Conservation (phyloP, 2,888 invertebrate genomes). For the Xylocampa areola region DNA sequence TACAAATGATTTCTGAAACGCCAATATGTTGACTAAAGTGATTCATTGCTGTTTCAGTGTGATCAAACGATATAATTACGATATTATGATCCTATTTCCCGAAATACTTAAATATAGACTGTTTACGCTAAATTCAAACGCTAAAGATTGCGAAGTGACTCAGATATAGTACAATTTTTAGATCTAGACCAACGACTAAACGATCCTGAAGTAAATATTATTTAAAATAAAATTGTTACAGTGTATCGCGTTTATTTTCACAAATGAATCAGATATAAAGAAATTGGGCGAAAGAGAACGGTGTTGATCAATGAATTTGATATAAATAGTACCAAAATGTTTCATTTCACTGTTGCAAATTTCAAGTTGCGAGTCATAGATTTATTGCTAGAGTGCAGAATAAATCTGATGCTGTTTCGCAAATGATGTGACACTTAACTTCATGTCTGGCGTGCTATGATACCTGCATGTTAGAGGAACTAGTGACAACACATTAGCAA, state of each 20-base stretch:
- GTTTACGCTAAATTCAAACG: constrained; percentile 38
- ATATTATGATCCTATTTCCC: constrained; percentile 41
- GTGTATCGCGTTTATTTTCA: constrained; percentile 5
- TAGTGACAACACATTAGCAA: too few species aligned
- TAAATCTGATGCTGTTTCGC: too few species aligned
- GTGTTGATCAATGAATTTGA: background rate
- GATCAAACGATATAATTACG: constrained; percentile 38
- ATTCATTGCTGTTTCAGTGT: constrained; percentile 26
- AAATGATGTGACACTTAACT: too few species aligned
- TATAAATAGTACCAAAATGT: constrained; percentile 15
- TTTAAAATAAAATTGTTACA: constrained; percentile 16
- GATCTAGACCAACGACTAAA: constrained; percentile 37
- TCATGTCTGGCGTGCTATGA: too few species aligned
- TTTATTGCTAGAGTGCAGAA: too few species aligned
- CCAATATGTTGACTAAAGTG: constrained; percentile 16
- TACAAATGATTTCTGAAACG: constrained; percentile 23
- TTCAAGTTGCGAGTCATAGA: too few species aligned
- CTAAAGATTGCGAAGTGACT: constrained; percentile 35
- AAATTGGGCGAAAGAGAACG: background rate
- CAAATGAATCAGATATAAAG: constrained; percentile 16
- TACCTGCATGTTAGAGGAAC: too few species aligned
- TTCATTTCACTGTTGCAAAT: constrained; percentile 20
- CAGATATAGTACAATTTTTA: constrained; percentile 36
- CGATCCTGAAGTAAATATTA: constrained; percentile 34
- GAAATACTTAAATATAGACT: constrained; percentile 39